A percentile compares a stretch with the other conserved stretches of the same genome.
Evolutionary conservation across 2,888 invertebrate genomes (phyloP).

Genomic region (Eupithecia tripunctaria): DNA sequence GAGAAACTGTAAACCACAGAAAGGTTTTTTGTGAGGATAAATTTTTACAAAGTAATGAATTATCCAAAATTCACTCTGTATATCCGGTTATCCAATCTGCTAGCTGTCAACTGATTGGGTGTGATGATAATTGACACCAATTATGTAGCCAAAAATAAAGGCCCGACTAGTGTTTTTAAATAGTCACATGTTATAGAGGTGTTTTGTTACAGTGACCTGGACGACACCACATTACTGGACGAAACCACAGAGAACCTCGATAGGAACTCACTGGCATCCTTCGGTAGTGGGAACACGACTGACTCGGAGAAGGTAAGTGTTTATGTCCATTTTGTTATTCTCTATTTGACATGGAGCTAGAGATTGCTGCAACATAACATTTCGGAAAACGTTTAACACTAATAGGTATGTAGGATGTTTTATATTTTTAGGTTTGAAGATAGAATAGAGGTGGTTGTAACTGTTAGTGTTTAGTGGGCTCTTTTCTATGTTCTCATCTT

Average conservation of each 20-base stretch:
- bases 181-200: not conserved
- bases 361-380: not conserved
- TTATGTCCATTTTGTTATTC: not conserved
- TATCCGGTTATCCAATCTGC: not conserved
- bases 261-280: conserved; percentile 94
- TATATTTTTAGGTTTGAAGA: not conserved
- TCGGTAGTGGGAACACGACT: conserved; percentile 96
- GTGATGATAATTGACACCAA: not conserved
- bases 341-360: not conserved
- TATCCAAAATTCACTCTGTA: not conserved
- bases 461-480: too few species aligned
- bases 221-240: conserved; percentile 92
- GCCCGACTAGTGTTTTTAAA: not conserved
- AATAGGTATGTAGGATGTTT: not conserved
- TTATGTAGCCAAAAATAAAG: not conserved
- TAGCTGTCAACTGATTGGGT: not conserved
- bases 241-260: conserved; percentile 94
- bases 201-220: conserved; percentile 89
- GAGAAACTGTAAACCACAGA: not conserved
- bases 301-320: conserved; percentile 95
- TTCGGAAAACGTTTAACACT: not conserved
- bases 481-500: not conserved
- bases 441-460: not conserved
- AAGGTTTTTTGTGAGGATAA: not conserved
- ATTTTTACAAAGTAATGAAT: not conserved